phyloP scores from a whole-genome alignment of 2,888 invertebrate species.

The Oscheius onirici region DNA sequence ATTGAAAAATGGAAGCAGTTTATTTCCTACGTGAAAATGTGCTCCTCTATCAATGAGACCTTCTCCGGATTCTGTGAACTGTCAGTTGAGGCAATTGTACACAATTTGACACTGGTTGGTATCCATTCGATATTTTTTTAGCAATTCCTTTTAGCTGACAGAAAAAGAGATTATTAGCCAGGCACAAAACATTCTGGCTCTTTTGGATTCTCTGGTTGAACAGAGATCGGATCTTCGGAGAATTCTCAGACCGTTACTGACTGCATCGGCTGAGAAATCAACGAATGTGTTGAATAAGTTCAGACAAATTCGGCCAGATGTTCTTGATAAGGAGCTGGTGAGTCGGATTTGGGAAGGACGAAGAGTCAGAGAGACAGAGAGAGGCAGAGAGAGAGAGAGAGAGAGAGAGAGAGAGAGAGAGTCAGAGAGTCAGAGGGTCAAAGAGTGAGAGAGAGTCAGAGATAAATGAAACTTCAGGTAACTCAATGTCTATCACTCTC shows the following conservation, averaged over 20 bases:
- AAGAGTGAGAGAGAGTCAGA: too few relatives aligned
- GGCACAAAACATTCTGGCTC: background rate
- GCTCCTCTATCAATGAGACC: conserved; percentile 40
- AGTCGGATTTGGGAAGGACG: too few relatives aligned
- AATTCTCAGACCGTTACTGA: background rate
- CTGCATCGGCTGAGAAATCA: background rate
- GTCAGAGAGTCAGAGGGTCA: too few relatives aligned
- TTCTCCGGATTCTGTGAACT: conserved; percentile 12
- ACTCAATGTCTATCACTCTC: conserved; percentile 41
- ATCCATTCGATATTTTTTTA: background rate
- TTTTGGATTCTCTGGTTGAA: too few relatives aligned
- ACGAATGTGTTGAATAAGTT: conserved; percentile 23
- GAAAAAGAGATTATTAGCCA: background rate
- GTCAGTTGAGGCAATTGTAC: conserved; percentile 5
- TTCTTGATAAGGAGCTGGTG: conserved; percentile 22
- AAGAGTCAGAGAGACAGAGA: too few relatives aligned
- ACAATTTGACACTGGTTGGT: background rate
- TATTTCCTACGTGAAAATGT: conserved; percentile 37
- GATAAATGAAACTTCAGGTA: too few relatives aligned
- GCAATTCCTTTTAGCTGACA: background rate
- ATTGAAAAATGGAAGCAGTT: conserved; percentile 43
- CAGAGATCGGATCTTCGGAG: background rate
- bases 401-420: too few relatives aligned
- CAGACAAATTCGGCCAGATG: background rate
- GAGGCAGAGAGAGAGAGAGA: too few relatives aligned